Base-by-base conservation (phyloP, 2,113 vertebrate genomes). In the Hucho hucho region DNA sequence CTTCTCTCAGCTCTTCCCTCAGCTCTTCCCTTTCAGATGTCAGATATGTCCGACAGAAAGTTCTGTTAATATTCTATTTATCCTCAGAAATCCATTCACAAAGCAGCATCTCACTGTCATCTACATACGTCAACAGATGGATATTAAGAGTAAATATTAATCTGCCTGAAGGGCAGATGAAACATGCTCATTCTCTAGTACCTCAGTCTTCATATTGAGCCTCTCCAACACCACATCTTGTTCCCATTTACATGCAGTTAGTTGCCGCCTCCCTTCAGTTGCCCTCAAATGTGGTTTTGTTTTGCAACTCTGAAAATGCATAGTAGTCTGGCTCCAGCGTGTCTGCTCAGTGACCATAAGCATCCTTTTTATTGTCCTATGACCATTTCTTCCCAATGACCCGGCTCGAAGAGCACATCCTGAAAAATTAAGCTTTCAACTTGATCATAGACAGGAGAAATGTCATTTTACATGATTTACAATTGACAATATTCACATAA, bases 351-450 rank as follows among this genome's bases (percentile, higher is more conserved):
- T 73, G 76, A 83, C 78, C 80, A 87, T 84, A 82, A 76, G 79
- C 86, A 88, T 88, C 87, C 77, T 83, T 74, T 74, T 90, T 84
- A 91, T 89, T 87, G 87, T 90, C 81, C 73, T 81, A 4, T 84
- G 75, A 80, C 77, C 81, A 79, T 83, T 81, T 80, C 74, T 53
- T 47, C 79, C 47, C 76, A 78, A 81, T 79, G 72, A 79, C 75
- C 28, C 53, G 72, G 46, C 70, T 74, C 66, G 53, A 69, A 76
- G 37, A 64, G 73, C 69, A 80, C 80, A 78, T 78, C 74, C 78
- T 78, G 67, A 75, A 61, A 70, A 82, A 77, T 73, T 5, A 4
- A 18, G 49, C 77, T 69, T 22, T 72, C 24, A 68, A 64, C 73
- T 32, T 43, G 2, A 43, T 43, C 1, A 43, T 16, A 14, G 0